phyloP scores from a whole-genome alignment of 2,888 invertebrate species.

The Matsumyia berberina region DNA sequence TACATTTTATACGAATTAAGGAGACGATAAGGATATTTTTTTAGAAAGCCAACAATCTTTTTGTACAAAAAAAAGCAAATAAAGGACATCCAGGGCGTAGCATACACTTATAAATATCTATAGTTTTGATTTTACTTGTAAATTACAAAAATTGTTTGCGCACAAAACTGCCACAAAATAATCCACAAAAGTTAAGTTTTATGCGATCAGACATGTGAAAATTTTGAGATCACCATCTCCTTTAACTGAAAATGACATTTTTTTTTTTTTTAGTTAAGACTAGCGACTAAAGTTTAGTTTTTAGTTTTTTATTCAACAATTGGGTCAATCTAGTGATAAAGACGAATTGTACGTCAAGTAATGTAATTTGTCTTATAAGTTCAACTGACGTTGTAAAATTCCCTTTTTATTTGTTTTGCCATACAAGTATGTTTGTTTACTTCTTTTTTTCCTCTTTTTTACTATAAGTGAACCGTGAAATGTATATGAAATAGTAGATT shows the following conservation, averaged over 20 bases:
- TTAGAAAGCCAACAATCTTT: constrained; percentile 33
- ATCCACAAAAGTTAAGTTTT: constrained; percentile 12
- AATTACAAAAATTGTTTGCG: neutral
- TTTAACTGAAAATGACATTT: constrained; percentile 38
- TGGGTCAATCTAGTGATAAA: constrained; percentile 55
- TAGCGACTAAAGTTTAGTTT: constrained; percentile 39
- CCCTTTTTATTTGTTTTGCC: constrained; percentile 43
- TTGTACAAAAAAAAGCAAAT: constrained; percentile 54
- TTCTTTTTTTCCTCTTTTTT: constrained; percentile 27
- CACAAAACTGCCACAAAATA: constrained; percentile 67
- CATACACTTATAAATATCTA: constrained; percentile 59
- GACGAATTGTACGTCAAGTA: constrained; percentile 14
- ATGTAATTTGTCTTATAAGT: constrained; percentile 27
- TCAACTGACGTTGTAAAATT: constrained; percentile 45
- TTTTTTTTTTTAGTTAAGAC: constrained; percentile 38
- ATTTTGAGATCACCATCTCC: constrained; percentile 13
- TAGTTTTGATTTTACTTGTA: constrained; percentile 2
- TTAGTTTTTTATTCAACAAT: constrained; percentile 21
- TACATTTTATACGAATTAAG: constrained; percentile 51
- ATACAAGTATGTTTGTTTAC: constrained; percentile 34
- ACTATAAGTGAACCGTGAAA: constrained; percentile 32
- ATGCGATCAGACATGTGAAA: constrained; percentile 25
- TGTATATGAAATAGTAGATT: constrained; percentile 35
- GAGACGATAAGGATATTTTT: constrained; percentile 32
- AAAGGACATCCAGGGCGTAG: constrained; percentile 73